These are phyloP conservation scores for Drosophila littoralis DNA, from an alignment of 1,140 invertebrate genomes.

Conservation along the genomic window DNA sequence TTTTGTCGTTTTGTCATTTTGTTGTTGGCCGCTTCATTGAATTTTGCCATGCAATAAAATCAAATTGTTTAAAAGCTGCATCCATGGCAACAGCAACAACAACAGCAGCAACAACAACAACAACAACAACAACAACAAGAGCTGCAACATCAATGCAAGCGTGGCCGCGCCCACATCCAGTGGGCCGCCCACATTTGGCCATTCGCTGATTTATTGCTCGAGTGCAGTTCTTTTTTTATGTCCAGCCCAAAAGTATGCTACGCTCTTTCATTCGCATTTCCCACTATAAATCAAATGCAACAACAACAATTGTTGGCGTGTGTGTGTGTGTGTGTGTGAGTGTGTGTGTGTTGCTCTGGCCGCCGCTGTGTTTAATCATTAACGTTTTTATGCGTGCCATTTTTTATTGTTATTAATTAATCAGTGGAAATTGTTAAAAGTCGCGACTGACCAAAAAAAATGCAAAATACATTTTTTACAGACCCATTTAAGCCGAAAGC, in stretches of 20 bases:
- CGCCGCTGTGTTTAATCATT: conserved; percentile 72
- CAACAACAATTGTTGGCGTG: conserved; percentile 57
- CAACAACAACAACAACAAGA: conserved; percentile 14
- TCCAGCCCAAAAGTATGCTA: conserved; percentile 59
- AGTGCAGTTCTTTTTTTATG: conserved; percentile 39
- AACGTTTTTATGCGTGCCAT: conserved; percentile 44
- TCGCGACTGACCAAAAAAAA: conserved; percentile 24
- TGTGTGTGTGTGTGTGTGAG: conserved; percentile 14
- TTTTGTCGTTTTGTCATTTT: conserved; percentile 49
- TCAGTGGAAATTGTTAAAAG: conserved; percentile 70
- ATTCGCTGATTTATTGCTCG: conserved; percentile 72
- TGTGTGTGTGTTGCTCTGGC: conserved; percentile 45
- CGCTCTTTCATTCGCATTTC: conserved; percentile 65
- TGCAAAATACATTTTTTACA: neutral
- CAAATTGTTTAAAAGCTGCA: conserved; percentile 74
- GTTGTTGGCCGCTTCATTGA: conserved; percentile 75
- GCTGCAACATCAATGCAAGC: conserved; percentile 28
- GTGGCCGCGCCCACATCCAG: conserved; percentile 39
- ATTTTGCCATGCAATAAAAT: conserved; percentile 71
- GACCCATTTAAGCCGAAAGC: conserved; percentile 5
- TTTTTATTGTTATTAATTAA: conserved; percentile 83
- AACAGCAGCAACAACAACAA: conserved; percentile 13
- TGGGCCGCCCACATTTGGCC: conserved; percentile 63
- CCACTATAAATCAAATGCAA: conserved; percentile 79
- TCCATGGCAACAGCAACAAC: conserved; percentile 52